These are phyloP conservation scores for Eilema griseolum DNA, from an alignment of 2,888 invertebrate species.

Conservation along the genomic window DNA sequence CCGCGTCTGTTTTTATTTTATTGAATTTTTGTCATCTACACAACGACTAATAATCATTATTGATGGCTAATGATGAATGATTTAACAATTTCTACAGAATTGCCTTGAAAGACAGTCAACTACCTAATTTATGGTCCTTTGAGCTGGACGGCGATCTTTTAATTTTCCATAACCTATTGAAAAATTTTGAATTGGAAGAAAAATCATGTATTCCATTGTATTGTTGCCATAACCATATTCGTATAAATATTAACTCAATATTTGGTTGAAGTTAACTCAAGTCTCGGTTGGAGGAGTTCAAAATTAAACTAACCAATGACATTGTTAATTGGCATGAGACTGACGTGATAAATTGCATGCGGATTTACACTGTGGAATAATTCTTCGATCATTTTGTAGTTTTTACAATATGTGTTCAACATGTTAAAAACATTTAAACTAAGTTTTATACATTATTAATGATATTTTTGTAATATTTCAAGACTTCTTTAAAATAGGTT, in stretches of 20 bases:
- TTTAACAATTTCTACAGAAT: not conserved
- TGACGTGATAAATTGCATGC: slow-evolving; percentile 62
- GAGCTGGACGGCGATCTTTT: not conserved
- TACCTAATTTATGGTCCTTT: not conserved
- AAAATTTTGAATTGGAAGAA: not conserved
- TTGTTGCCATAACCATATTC: slow-evolving; percentile 18
- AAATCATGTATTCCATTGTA: not conserved
- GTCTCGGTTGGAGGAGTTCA: slow-evolving; percentile 21
- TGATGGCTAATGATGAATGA: too few relatives aligned
- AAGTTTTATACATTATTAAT: not conserved
- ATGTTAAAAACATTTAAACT: not conserved
- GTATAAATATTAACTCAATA: not conserved
- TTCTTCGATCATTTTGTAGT: not conserved
- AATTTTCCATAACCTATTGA: not conserved
- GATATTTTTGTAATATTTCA: too few relatives aligned
- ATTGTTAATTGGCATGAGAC: slow-evolving; percentile 57
- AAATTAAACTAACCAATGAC: slow-evolving; percentile 25
- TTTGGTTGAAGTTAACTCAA: not conserved
- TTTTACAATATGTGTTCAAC: not conserved
- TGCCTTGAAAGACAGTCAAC: not conserved
- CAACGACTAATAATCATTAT: too few relatives aligned
- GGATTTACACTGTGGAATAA: not conserved
- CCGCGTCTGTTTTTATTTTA: not conserved
- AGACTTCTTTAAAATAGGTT: not conserved
- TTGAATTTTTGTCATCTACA: not conserved